These are phyloP conservation scores for Oxyruncus cristatus DNA, from an alignment of 2,113 vertebrate species.

Conservation along the genomic window DNA sequence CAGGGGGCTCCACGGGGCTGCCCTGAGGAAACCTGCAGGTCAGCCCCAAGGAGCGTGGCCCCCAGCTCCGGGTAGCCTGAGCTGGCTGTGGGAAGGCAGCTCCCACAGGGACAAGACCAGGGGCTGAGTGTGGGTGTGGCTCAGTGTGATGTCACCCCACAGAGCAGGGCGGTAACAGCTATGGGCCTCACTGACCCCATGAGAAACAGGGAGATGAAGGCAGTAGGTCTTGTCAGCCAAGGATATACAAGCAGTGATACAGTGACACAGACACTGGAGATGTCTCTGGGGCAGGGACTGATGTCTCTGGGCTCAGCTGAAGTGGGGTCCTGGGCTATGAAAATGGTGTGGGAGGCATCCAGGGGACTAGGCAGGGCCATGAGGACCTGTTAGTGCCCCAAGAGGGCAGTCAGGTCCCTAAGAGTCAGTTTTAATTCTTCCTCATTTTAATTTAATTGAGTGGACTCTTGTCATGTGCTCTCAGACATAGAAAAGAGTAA, in stretches of 20 bases:
- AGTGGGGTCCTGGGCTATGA: background rate
- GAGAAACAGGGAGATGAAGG: background rate
- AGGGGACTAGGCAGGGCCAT: background rate
- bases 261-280: rapidly evolving
- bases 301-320: background rate
- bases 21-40: background rate
- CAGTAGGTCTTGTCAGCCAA: background rate
- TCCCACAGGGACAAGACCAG: background rate
- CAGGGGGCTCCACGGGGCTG: rapidly evolving
- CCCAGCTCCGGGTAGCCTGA: background rate
- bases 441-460: background rate
- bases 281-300: background rate
- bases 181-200: rapidly evolving
- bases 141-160: rapidly evolving
- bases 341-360: background rate
- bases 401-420: background rate
- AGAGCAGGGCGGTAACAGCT: background rate
- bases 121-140: background rate
- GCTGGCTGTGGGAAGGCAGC: background rate
- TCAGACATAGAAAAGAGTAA: background rate
- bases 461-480: background rate
- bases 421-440: background rate
- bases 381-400: background rate
- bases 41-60: background rate
- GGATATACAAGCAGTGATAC: background rate